These are phyloP conservation scores for Drosophila stalkeri DNA, from an alignment of 2,888 invertebrate genomes.

Conservation along the genomic window DNA sequence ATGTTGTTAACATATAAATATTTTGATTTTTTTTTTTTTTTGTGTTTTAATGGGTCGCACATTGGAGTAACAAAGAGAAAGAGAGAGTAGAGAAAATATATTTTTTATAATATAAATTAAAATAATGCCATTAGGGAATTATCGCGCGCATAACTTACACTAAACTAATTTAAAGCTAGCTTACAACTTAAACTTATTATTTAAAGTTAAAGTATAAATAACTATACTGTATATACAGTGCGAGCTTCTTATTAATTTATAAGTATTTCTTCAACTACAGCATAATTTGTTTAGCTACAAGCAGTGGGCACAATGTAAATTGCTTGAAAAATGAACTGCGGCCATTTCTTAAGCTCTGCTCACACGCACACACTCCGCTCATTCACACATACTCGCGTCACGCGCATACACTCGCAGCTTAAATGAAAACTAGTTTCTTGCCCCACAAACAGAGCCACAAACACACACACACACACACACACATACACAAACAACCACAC, in stretches of 20 bases:
- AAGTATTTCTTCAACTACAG: constrained; percentile 3
- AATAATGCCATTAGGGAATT: constrained; percentile 17
- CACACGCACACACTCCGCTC: constrained; percentile 28
- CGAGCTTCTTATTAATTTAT: background rate
- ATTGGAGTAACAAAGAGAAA: constrained; percentile 54
- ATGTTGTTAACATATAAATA: constrained; percentile 4
- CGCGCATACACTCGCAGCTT: constrained; percentile 17
- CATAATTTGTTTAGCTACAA: constrained; percentile 35
- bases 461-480: constrained; percentile 1
- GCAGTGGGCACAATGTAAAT: constrained; percentile 23
- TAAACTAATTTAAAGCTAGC: constrained; percentile 24
- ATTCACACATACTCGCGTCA: constrained; percentile 4
- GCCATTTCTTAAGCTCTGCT: constrained; percentile 50
- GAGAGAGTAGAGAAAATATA: constrained; percentile 54
- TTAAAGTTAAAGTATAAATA: background rate
- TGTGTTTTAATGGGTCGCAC: constrained; percentile 15
- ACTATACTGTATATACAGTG: background rate
- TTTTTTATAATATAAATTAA: constrained; percentile 34
- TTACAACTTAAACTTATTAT: constrained; percentile 19
- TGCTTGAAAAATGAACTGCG: constrained; percentile 35
- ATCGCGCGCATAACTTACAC: constrained; percentile 18
- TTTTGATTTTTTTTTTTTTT: background rate
- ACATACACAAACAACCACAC: constrained; percentile 1
- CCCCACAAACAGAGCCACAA: constrained; percentile 31
- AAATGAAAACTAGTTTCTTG: constrained; percentile 47